These are phyloP conservation scores for Enhydra lutris DNA, from an alignment of 2,113 vertebrate species.

Conservation along the genomic window DNA sequence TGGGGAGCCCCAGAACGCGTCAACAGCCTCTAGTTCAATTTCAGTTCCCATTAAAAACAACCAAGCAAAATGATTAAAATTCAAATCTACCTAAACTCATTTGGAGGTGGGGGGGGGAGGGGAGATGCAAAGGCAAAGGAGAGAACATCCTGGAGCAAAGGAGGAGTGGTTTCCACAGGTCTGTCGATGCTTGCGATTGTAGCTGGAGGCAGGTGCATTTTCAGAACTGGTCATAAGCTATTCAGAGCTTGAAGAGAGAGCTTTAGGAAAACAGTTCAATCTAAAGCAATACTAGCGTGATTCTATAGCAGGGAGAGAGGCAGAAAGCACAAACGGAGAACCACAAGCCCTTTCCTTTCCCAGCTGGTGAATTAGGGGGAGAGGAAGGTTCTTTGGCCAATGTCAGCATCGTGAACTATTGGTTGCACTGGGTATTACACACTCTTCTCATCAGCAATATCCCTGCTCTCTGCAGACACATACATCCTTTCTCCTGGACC, in stretches of 20 bases:
- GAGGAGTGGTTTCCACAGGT: background rate
- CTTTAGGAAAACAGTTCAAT: background rate
- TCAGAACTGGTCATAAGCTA: background rate
- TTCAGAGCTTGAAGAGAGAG: background rate
- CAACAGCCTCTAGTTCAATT: background rate
- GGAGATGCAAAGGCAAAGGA: background rate
- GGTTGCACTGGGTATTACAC: background rate
- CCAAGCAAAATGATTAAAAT: conserved; percentile 32
- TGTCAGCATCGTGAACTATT: background rate
- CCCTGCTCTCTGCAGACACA: background rate
- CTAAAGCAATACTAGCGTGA: background rate
- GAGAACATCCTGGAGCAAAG: background rate
- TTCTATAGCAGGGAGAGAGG: background rate
- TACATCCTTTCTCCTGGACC: background rate
- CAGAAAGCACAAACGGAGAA: background rate
- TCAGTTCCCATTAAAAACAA: conserved; percentile 50
- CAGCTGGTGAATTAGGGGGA: background rate
- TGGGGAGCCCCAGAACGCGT: background rate
- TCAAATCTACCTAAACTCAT: background rate
- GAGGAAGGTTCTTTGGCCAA: background rate
- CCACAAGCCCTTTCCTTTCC: background rate
- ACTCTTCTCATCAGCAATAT: background rate
- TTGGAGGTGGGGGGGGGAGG: background rate
- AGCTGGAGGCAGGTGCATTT: background rate
- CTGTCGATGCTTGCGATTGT: background rate